Evolutionary conservation across 2,888 invertebrate genomes (phyloP), one percentile per base, ranked within the genome.

Genomic region (Horisme vitalbata): DNA sequence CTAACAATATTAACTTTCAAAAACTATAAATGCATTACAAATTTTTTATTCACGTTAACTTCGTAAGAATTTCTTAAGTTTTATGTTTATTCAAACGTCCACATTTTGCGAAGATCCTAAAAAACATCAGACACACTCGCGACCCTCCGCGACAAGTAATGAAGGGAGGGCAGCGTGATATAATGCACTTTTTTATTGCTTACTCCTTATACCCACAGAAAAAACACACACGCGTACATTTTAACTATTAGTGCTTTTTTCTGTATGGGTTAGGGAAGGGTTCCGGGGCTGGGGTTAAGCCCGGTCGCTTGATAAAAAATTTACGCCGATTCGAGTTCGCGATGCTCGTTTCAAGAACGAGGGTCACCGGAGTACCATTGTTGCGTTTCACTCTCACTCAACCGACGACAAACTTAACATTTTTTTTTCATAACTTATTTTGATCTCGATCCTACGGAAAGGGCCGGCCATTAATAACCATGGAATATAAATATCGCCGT

Each of bases 101-200:
- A 45, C 43, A 43, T 45, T 57, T 43, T 49, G 51, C 55, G 54
- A 55, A 52, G 41, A 53, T 65, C 53, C 59, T 62, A 65, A 62
- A 67, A 65, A 71, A 74, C 76, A 67, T 68, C 60, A 66, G 69
- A 74, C 79, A 72, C 62, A 63, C 56, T 57, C 57, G 49, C 46
- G 60, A 68, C 75, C 85, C 87, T 87, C 77, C 75, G 69, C 75
- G 76, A 74, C 82, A 75, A 71, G 73, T 84, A 83, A 86, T 82
- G 83, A 83, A 79, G 82, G 86, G 85, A 82, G 86, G 84, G 81
- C 73, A 78, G 72, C 65, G 78, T 86, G 87, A 87, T 89, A 88
- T 88, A 89, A 87, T 88, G 89, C 87, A 85, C 79, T 88, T 89
- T 89, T 89, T 89, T 89, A 87, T 87, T 86, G 83, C 87, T 76